A percentile compares a stretch with the other conserved stretches of the same genome.
These are phyloP conservation scores for Pempheris klunzingeri DNA, from an alignment of 2,797 vertebrate species.

Conservation along the genomic window DNA sequence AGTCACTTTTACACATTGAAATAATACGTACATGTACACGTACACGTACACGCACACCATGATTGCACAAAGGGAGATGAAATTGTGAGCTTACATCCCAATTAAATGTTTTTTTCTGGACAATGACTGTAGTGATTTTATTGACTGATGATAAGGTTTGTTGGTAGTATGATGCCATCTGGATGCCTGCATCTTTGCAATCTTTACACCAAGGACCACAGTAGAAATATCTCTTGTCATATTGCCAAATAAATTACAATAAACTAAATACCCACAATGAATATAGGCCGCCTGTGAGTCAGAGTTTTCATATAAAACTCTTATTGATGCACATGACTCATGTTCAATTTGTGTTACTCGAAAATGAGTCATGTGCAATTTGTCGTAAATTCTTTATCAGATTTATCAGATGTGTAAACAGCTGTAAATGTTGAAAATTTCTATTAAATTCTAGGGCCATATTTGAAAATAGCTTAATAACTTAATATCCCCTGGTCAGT, in stretches of 20 bases:
- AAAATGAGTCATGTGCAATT: no score
- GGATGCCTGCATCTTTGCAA: not conserved
- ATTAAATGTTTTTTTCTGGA: no score
- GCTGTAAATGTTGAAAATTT: not conserved
- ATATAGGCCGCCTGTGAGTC: not conserved
- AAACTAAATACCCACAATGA: conserved; percentile 4
- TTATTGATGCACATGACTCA: not conserved
- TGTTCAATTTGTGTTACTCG: no score
- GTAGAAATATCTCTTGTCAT: not conserved
- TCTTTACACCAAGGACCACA: not conserved
- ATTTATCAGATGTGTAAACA: no score
- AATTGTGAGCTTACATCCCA: no score
- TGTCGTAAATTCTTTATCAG: conserved; percentile 26
- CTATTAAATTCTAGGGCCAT: no score
- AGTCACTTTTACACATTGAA: not conserved
- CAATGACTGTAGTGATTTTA: not conserved
- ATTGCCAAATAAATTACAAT: not conserved
- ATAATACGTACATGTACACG: no score
- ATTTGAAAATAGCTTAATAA: no score
- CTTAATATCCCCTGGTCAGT: conserved; percentile 22
- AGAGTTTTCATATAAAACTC: conserved; percentile 7
- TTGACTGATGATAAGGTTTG: not conserved
- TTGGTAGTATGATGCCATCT: not conserved
- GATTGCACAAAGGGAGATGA: not conserved
- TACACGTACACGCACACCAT: no score